Evolutionary conservation across 1,140 invertebrate genomes (phyloP).

Genomic region (Drosophila subobscura): DNA sequence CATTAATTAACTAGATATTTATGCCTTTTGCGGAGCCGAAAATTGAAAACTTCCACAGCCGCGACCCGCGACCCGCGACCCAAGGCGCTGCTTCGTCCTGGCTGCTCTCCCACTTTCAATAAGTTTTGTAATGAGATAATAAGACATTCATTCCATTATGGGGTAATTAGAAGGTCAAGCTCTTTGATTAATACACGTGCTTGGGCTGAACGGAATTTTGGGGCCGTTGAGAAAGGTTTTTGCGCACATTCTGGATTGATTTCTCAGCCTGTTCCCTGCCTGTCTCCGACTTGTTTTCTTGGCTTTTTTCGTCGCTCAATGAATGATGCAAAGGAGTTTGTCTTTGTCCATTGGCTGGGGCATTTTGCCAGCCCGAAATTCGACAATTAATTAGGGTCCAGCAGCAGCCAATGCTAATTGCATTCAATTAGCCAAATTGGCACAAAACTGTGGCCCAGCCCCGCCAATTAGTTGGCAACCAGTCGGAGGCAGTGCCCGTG

Average conservation of each 20-base stretch:
- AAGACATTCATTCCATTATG: slow-evolving; percentile 48
- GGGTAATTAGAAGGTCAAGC: slow-evolving; percentile 71
- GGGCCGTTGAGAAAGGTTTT: neutral
- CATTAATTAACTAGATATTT: slow-evolving; percentile 77
- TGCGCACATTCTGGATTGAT: neutral
- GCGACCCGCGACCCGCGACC: neutral
- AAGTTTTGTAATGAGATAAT: slow-evolving; percentile 78
- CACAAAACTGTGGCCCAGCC: slow-evolving; percentile 52
- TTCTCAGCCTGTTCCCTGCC: neutral
- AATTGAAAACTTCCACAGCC: slow-evolving; percentile 60
- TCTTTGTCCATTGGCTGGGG: slow-evolving; percentile 48
- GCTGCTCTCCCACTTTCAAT: no score
- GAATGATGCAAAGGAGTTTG: slow-evolving; percentile 75
- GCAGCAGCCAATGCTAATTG: slow-evolving; percentile 63
- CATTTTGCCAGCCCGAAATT: slow-evolving; percentile 45
- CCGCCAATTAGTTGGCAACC: slow-evolving; percentile 41
- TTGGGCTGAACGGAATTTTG: slow-evolving; percentile 16
- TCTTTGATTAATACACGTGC: slow-evolving; percentile 72
- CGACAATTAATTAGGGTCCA: slow-evolving; percentile 67
- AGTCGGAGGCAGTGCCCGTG: no score
- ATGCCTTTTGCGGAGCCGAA: slow-evolving; percentile 39
- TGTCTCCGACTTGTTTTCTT: slow-evolving; percentile 16
- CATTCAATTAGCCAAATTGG: slow-evolving; percentile 78
- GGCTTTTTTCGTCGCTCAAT: slow-evolving; percentile 43
- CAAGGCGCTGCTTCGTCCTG: no score